Evolutionary conservation across 2,888 invertebrate genomes (phyloP), one percentile per base, ranked within the genome.

Genomic region (Camponotus fellah): DNA sequence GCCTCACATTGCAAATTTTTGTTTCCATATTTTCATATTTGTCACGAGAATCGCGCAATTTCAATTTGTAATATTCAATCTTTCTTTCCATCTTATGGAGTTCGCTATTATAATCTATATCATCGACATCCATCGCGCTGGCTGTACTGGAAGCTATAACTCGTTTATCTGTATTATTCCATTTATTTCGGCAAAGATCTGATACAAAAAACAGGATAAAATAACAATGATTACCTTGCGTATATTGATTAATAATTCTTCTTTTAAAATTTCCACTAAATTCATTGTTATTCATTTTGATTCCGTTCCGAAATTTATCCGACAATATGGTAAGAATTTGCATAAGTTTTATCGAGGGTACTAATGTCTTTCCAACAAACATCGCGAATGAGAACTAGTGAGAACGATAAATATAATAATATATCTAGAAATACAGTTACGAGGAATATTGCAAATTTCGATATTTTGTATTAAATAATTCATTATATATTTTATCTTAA

Each of bases 1-100:
- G 83, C 49, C 56, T 85, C 5, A 81, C 53, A 10, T 84, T 8
- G 40, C 56, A 37, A 14, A 88, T 83, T 40, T 87, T 56, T n/a
- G 8, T 49, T 10, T 91, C 87, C n/a, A 86, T 68, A 6, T 8
- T 6, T 21, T 85, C 66, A 26, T 75, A 85, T 26, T 87, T 53
- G 8, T 84, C 60, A 12, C 82, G 75, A 58, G 3, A 83, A 40
- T 84, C 49, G 32, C 74, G 10, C 37, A 88, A 37, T 81, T 85
- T 83, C 10, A 69, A 62, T 58, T 79, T 74, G 21, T 74, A 37
- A 26, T 81, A 10, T 8, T 72, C n/a, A 14, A 88, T 74, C 14
- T 87, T 66, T 5, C 66, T 81, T 12, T 72, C n/a, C 17, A 83
- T 58, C 14, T 12, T 9, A 12, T 32, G 5, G 4, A 74, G 32